phyloP scores from a whole-genome alignment of 2,888 invertebrate genomes.

The Drosophila borealis region DNA sequence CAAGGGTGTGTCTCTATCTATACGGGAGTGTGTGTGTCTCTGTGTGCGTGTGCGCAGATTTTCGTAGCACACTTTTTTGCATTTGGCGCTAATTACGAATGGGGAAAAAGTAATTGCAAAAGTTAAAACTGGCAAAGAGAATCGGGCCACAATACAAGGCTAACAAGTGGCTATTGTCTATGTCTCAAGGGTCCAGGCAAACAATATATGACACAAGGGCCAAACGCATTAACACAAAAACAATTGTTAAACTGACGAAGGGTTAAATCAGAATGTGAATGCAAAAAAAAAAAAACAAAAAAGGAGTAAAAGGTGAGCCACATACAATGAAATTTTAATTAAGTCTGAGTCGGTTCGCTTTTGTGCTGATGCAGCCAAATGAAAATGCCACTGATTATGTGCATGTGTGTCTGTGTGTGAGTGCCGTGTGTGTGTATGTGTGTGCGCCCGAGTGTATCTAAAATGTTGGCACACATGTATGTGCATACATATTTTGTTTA shows the following conservation, averaged over 20 bases:
- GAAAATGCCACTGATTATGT: conserved; percentile 78
- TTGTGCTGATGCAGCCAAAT: conserved; percentile 76
- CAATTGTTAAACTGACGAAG: conserved; percentile 62
- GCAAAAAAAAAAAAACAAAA: conserved; percentile 5
- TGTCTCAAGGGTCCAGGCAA: conserved; percentile 67
- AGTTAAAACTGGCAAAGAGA: conserved; percentile 36
- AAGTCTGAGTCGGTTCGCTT: conserved; percentile 69
- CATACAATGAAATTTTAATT: conserved; percentile 79
- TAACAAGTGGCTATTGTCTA: conserved; percentile 61
- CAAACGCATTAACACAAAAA: conserved; percentile 54
- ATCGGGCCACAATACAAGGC: conserved; percentile 45
- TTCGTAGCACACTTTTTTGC: conserved; percentile 52
- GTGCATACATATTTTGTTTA: conserved; percentile 69
- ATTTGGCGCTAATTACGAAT: conserved; percentile 65
- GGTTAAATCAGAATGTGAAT: conserved; percentile 63
- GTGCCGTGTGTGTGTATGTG: conserved; percentile 4
- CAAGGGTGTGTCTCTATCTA: conserved; percentile 11
- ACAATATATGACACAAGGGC: conserved; percentile 49
- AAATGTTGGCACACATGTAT: conserved; percentile 60
- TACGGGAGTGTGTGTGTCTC: conserved; percentile 5
- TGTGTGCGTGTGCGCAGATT: conserved; percentile 32
- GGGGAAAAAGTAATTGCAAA: conserved; percentile 46
- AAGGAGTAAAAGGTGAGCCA: conserved; percentile 60
- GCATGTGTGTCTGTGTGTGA: conserved; percentile 7
- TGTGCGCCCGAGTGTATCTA: conserved; percentile 55